Evolutionary conservation across 2,888 invertebrate genomes (phyloP), one percentile per base, ranked within the genome.

Genomic region (Acleris cristana): DNA sequence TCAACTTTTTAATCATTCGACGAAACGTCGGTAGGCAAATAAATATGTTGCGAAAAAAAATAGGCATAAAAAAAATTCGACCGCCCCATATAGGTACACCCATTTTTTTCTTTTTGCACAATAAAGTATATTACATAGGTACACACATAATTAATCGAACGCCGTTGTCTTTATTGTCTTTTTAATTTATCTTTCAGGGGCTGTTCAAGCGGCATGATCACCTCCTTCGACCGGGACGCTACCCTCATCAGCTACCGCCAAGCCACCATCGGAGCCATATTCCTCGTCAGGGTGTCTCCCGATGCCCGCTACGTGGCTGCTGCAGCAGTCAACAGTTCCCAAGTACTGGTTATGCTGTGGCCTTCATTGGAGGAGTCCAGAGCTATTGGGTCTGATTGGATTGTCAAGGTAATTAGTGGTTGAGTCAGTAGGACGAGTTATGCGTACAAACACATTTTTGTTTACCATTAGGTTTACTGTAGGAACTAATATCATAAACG

Each of bases 271-370:
- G 72, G 70, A 3, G 74, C 84, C 0, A 76, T 88, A 16, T 73
- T 80, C 3, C 71, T 79, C 0, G 80, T 84, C 2, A 73, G 84
- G 14, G 83, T 92, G 34, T 90, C 92, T 1, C 92, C 92, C 0
- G 83, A 92, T 72, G 84, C 91, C 0, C 79, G 92, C 0, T 88
- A 79, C 73, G 79, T 89, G 3, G 86, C 89, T 0, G 85, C 79
- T 0, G 71, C 79, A 0, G 70, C 77, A 0, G 71, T 89, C 5
- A 79, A 83, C 21, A 75, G 79, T 0, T 69, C 76, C 2, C 56
- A 70, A 0, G 82, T 89, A 1, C 60, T 80, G 44, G 67, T 92
- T 1, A 72, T 88, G 10, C 70, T 79, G 2, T 92, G 92, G 92
- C 91, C 92, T 0, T 64, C 66, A 0, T 74, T 90, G 4, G 69